These are phyloP conservation scores for Typhlomys cinereus DNA, from an alignment of 2,113 vertebrate genomes.

Conservation along the genomic window DNA sequence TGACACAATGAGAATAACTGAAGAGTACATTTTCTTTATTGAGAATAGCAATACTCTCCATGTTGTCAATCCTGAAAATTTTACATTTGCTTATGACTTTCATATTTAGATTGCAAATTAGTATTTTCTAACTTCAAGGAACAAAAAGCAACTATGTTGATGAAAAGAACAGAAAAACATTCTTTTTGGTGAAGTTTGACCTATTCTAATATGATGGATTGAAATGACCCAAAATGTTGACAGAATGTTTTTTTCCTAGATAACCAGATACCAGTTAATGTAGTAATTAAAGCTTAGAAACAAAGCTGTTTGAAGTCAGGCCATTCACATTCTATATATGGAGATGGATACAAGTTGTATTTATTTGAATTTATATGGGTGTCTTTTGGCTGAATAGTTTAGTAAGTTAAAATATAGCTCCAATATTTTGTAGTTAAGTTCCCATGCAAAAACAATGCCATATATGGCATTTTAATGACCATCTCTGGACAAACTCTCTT, in stretches of 20 bases:
- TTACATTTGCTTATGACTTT: constrained; percentile 14
- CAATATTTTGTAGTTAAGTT: background rate
- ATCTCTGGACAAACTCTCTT: background rate
- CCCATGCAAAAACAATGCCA: constrained; percentile 29
- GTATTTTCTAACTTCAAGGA: constrained; percentile 53
- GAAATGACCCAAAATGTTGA: constrained; percentile 57
- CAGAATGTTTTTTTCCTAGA: constrained; percentile 42
- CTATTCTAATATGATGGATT: constrained; percentile 49
- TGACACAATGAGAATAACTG: background rate
- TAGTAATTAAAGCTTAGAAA: constrained; percentile 54
- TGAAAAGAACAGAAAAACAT: constrained; percentile 62
- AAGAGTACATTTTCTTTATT: constrained; percentile 1
- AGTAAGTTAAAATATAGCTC: constrained; percentile 32
- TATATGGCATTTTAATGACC: constrained; percentile 24
- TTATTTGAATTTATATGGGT: constrained; percentile 42
- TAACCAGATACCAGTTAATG: constrained; percentile 53
- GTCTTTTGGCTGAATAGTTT: constrained; percentile 5
- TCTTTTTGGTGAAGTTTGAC: constrained; percentile 48
- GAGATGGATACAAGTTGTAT: background rate
- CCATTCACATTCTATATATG: constrained; percentile 22
- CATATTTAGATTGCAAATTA: constrained; percentile 27
- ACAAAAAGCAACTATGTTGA: constrained; percentile 39
- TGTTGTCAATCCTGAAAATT: background rate
- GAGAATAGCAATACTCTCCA: background rate
- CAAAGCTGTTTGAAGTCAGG: constrained; percentile 26